phyloP scores from a whole-genome alignment of 2,113 vertebrate species.

The Dermatemys mawii region DNA sequence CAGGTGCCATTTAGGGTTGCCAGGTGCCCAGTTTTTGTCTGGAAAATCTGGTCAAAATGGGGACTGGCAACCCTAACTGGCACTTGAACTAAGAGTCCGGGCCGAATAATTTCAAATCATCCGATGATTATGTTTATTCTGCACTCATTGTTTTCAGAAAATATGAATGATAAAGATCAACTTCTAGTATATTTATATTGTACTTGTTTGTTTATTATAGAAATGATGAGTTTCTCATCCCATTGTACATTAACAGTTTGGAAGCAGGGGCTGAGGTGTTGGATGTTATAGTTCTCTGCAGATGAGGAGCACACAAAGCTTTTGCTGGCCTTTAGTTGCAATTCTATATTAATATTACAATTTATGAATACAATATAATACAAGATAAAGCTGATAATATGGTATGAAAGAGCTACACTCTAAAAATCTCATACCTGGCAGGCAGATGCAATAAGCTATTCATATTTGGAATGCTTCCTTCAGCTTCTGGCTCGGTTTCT shows the following conservation, averaged over 20 bases:
- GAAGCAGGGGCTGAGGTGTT: background rate
- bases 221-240: constrained; percentile 17
- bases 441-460: background rate
- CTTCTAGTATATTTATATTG: constrained; percentile 49
- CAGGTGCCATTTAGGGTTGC: too few species aligned
- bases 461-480: background rate
- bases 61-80: too few species aligned
- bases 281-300: background rate
- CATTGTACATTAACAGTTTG: constrained; percentile 34
- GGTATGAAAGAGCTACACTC: background rate
- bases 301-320: background rate
- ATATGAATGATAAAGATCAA: constrained; percentile 41
- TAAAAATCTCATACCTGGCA: background rate
- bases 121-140: constrained; percentile 75
- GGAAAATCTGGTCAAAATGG: too few species aligned
- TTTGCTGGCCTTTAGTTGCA: background rate
- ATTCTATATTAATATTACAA: background rate
- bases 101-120: constrained; percentile 73
- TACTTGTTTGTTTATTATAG: constrained; percentile 57
- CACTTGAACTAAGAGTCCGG: background rate
- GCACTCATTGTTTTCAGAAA: constrained; percentile 30
- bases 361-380: background rate
- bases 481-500: background rate
- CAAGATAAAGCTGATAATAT: background rate
- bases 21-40: too few species aligned